Evolutionary conservation across 2,888 invertebrate species (phyloP), one percentile per base, ranked within the genome.

Genomic region (Hypolimnas misippus): DNA sequence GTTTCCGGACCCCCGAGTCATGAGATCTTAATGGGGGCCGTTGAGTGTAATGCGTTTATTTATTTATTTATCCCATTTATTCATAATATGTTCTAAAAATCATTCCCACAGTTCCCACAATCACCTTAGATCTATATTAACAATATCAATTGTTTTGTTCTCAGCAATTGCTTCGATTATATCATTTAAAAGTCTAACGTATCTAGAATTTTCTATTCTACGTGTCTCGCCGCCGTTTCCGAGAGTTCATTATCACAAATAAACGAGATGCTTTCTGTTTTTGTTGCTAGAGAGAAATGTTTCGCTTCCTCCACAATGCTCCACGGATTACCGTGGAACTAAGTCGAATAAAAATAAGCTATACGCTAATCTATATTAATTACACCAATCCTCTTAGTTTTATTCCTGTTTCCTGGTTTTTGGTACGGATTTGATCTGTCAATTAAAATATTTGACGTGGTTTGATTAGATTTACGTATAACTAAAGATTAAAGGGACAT

Each of bases 171-270:
- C 1, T 0, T 44, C n/a, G 5, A n/a, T 21, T 21, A 21, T 21
- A 10, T 42, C 17, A 42, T 17, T 16, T 33, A 40, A n/a, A 40
- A 40, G n/a, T 21, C n/a, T 2, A 46, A 46, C 46, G 6, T n/a
- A 31, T 62, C 56, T 46, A 62, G 53, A 44, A 51, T 19, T 33
- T 62, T 46, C 44, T 62, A 58, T 19, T 62, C 62, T 31, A 38
- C 38, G 64, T 49, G 53, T 73, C 71, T n/a, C n/a, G n/a, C 68
- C 67, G 70, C 74, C 73, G 73, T 76, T 77, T 76, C 77, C 78
- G 80, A 84, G 84, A 81, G 87, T 83, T 87, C 85, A 86, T 87
- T 87, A 87, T 87, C 85, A 84, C 87, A 87, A 87, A 87, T 86
- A 87, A 86, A 85, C 75, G 67, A 79, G 72, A 82, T 81, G 83